phyloP scores from a whole-genome alignment of 1,140 invertebrate species.

The Akabosia matsudoensis region DNA sequence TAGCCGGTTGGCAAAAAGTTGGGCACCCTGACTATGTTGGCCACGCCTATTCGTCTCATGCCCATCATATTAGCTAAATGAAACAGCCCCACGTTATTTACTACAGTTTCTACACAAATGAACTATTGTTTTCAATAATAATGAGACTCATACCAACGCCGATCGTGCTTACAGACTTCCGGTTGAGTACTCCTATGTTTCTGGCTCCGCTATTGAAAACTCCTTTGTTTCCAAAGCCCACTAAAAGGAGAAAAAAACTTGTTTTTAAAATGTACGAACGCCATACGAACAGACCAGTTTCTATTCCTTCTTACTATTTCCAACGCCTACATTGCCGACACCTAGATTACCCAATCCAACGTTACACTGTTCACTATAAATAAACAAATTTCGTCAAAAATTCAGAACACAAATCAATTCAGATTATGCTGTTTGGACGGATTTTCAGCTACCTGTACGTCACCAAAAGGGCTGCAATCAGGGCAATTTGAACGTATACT shows the following conservation, averaged over 20 bases:
- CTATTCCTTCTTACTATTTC: slow-evolving; percentile 20
- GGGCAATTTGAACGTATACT: too few relatives aligned
- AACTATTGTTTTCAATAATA: too few relatives aligned
- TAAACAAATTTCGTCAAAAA: neutral
- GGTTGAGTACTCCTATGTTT: neutral
- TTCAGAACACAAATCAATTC: neutral
- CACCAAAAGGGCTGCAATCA: too few relatives aligned
- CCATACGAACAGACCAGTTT: neutral
- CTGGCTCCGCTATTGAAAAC: neutral
- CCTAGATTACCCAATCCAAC: slow-evolving; percentile 23
- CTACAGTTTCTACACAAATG: neutral
- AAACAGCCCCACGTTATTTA: too few relatives aligned
- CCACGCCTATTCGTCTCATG: neutral
- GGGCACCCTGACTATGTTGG: neutral
- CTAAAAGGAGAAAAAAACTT: too few relatives aligned
- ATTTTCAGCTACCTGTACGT: too few relatives aligned
- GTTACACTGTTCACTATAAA: slow-evolving; percentile 16
- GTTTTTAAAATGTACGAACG: too few relatives aligned
- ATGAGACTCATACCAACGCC: neutral
- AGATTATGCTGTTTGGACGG: neutral
- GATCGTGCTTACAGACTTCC: neutral
- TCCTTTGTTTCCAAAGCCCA: neutral
- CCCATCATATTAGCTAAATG: neutral
- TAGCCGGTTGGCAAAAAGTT: too few relatives aligned
- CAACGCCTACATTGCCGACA: slow-evolving; percentile 26